These are phyloP conservation scores for Protomyctophum bolini DNA, from an alignment of 2,113 vertebrate species.

Conservation along the genomic window DNA sequence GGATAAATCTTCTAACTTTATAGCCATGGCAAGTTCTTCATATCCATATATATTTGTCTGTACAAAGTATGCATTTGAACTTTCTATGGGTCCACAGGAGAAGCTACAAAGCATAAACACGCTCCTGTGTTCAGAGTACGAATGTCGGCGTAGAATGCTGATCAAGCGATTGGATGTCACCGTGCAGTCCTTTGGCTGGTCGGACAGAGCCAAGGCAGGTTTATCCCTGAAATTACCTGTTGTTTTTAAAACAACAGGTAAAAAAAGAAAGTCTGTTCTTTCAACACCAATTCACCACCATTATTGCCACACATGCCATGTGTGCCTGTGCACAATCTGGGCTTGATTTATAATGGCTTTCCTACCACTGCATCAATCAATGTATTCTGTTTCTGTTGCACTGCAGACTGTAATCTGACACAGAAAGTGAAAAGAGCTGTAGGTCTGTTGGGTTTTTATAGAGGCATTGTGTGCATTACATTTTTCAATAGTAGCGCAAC, in stretches of 20 bases:
- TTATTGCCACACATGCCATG: too few species aligned
- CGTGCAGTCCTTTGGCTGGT: slow-evolving; percentile 97
- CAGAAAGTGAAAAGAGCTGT: too few species aligned
- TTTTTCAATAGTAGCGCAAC: too few species aligned
- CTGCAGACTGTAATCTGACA: too few species aligned
- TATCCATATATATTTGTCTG: neutral
- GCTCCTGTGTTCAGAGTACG: slow-evolving; percentile 86
- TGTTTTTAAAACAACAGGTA: neutral
- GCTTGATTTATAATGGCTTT: too few species aligned
- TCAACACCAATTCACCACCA: too few species aligned
- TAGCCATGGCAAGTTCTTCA: neutral
- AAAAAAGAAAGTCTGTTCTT: too few species aligned
- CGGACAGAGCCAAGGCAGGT: slow-evolving; percentile 91
- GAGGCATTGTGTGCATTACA: too few species aligned
- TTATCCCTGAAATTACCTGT: neutral
- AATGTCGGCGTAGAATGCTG: slow-evolving; percentile 92
- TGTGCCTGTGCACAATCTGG: too few species aligned
- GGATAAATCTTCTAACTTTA: neutral
- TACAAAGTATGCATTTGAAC: neutral
- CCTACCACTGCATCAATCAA: too few species aligned
- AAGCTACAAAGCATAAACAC: slow-evolving; percentile 86
- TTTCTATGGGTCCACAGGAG: slow-evolving; percentile 71
- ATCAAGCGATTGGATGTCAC: slow-evolving; percentile 97
- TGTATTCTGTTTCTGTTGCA: too few species aligned
- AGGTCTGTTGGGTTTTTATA: too few species aligned